Conservation (phyloP, 2,113 vertebrate species). For the Actenoides lindsayi region DNA sequence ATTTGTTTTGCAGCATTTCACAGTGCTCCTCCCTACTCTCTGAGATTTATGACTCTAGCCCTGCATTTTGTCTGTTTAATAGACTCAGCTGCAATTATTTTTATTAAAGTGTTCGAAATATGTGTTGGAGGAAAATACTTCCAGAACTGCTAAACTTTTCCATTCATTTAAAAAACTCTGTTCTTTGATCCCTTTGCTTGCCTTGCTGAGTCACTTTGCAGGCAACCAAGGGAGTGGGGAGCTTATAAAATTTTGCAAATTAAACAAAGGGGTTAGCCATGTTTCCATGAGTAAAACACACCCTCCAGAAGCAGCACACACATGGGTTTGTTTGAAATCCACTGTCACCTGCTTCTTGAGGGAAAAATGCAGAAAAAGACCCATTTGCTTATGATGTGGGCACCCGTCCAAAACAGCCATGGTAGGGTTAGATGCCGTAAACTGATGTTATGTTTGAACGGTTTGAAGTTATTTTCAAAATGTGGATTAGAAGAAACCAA, state of each 20-base stretch:
- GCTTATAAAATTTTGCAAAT: constrained; percentile 5
- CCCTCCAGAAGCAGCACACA: neutral
- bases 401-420: neutral
- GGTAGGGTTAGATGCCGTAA: neutral
- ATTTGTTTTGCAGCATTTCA: neutral
- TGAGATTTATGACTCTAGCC: neutral
- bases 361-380: neutral
- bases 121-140: constrained; percentile 12
- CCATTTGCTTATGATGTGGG: neutral
- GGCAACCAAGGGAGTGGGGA: neutral
- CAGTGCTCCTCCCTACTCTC: neutral
- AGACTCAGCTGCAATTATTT: constrained; percentile 21
- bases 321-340: neutral
- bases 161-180: neutral
- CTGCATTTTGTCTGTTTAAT: constrained; percentile 7
- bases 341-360: neutral
- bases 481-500: neutral
- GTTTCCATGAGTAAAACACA: neutral
- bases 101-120: constrained; percentile 35
- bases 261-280: neutral
- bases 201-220: constrained; percentile 44
- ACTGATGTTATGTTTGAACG: neutral
- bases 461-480: neutral
- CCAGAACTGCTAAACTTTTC: constrained; percentile 32
- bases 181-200: constrained; percentile 42